Percentiles rank a stretch among this genome's conserved stretches.
Evolutionary conservation across 1,140 invertebrate species (phyloP).

Genomic region (Chironomus striatipennis): DNA sequence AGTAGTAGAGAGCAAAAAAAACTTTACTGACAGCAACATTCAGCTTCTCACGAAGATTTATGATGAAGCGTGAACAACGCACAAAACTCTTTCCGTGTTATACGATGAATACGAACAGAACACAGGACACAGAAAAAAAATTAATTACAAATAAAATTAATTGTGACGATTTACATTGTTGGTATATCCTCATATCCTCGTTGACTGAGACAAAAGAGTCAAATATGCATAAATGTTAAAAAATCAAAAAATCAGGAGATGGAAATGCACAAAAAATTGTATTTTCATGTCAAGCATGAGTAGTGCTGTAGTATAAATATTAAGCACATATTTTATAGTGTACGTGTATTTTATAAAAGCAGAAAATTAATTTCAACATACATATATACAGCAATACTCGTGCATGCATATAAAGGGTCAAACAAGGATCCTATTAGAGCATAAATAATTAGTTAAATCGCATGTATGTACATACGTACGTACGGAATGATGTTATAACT

Average conservation of each 20-base stretch:
- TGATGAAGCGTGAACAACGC: slow-evolving; percentile 9
- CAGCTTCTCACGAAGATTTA: slow-evolving; percentile 6
- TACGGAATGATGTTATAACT: no score
- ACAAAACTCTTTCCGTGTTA: neutral
- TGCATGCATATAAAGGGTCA: neutral
- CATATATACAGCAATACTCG: neutral
- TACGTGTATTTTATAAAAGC: no score
- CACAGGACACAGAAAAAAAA: neutral
- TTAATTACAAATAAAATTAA: slow-evolving; percentile 11
- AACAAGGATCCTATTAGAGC: neutral
- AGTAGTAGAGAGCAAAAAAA: no score
- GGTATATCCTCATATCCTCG: neutral
- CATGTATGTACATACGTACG: neutral
- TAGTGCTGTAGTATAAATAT: no score
- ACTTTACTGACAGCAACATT: neutral
- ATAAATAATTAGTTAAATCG: slow-evolving; percentile 18
- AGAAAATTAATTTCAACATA: neutral
- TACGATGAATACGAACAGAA: neutral
- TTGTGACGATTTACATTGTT: slow-evolving; percentile 13
- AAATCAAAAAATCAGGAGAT: neutral
- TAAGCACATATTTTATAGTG: no score
- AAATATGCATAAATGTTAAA: neutral
- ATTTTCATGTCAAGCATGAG: no score
- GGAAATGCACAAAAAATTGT: neutral
- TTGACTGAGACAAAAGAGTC: neutral